Evolutionary conservation across 2,888 invertebrate species (phyloP).

Genomic region (Drosophila cognata): DNA sequence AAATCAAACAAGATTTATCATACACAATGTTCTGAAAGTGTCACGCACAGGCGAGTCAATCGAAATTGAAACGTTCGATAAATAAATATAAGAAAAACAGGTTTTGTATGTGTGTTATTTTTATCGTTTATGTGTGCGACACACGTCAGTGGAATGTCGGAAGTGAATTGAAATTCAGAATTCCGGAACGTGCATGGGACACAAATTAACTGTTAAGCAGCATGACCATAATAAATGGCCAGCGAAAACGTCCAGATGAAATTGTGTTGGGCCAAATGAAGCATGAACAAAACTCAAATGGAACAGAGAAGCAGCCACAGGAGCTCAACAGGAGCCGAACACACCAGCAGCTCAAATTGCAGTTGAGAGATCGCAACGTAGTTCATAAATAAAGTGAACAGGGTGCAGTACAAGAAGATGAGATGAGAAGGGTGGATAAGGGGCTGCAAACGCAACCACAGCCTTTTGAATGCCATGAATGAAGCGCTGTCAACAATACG

Average conservation of each 20-base stretch:
- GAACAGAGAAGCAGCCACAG: constrained; percentile 4
- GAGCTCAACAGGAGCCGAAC: constrained; percentile 18
- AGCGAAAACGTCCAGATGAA: constrained; percentile 24
- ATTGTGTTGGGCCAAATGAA: constrained; percentile 39
- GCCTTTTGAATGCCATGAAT: constrained; percentile 70
- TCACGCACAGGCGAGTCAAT: constrained; percentile 64
- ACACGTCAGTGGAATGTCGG: constrained; percentile 52
- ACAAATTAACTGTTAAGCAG: constrained; percentile 65
- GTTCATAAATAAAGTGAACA: constrained; percentile 69
- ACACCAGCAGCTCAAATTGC: constrained; percentile 60
- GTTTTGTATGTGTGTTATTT: constrained; percentile 3
- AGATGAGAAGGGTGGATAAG: neutral
- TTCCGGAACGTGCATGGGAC: constrained; percentile 56
- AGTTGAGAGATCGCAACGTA: constrained; percentile 70
- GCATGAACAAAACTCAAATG: constrained; percentile 29
- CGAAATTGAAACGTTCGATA: constrained; percentile 62
- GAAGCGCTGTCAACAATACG: constrained; percentile 74
- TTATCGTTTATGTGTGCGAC: constrained; percentile 15
- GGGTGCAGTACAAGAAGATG: constrained; percentile 12
- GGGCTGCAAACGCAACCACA: constrained; percentile 11
- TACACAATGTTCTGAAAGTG: constrained; percentile 47
- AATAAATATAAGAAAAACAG: constrained; percentile 36
- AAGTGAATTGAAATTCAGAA: constrained; percentile 64
- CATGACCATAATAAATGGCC: constrained; percentile 34
- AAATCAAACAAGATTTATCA: constrained; percentile 70